Conservation (phyloP, 2,888 invertebrate species). For the Rhimphoctona megacephalus region DNA sequence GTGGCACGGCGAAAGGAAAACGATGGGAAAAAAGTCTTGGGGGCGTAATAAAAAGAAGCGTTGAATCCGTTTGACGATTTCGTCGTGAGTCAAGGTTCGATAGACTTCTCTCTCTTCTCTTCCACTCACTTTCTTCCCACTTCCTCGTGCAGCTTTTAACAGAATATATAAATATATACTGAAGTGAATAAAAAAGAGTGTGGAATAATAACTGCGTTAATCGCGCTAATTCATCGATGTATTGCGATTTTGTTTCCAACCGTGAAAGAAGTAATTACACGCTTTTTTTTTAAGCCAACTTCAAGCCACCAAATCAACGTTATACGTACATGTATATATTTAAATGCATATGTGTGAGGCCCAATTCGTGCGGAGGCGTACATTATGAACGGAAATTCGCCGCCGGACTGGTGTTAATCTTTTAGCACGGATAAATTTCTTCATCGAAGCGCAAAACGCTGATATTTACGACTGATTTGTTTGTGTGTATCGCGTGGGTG, state of each 20-base stretch:
- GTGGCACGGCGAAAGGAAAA: constrained; percentile 30
- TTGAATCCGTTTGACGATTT: constrained; percentile 31
- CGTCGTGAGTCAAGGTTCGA: constrained; percentile 55
- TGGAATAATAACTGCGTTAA: not conserved
- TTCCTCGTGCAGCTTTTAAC: not conserved
- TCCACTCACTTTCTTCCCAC: not conserved
- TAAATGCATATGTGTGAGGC: not conserved
- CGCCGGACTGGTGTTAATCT: constrained; percentile 39
- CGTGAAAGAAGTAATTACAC: constrained; percentile 25
- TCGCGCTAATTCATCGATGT: constrained; percentile 36
- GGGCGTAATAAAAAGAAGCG: constrained; percentile 4
- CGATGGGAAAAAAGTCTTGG: constrained; percentile 29
- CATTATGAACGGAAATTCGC: constrained; percentile 32
- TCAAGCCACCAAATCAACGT: not conserved
- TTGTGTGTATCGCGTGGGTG: constrained; percentile 45
- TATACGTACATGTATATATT: not conserved
- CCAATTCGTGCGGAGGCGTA: constrained; percentile 30
- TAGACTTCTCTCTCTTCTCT: not conserved
- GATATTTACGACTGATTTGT: constrained; percentile 25
- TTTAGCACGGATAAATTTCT: constrained; percentile 43
- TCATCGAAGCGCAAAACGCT: constrained; percentile 38
- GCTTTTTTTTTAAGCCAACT: not conserved
- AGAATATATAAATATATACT: not conserved
- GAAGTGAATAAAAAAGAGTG: not conserved
- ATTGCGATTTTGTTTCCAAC: constrained; percentile 35